Conservation (phyloP, 2,888 invertebrate species). For the Idaea biselata region DNA sequence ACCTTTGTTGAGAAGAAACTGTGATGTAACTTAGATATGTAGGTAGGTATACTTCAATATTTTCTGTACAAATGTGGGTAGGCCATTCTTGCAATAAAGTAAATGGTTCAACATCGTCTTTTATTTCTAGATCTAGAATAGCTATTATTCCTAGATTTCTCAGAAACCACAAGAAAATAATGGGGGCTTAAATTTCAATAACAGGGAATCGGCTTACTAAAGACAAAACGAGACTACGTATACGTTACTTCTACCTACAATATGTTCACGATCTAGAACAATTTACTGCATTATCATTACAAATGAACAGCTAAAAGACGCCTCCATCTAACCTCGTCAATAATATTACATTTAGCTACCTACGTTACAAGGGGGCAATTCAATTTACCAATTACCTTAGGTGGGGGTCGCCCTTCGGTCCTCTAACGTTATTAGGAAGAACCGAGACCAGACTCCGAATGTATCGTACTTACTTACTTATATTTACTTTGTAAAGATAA, state of each 20-base stretch:
- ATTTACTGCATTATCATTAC: background rate
- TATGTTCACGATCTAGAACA: background rate
- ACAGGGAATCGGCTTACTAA: no score
- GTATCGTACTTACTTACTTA: slow-evolving; percentile 23
- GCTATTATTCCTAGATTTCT: no score
- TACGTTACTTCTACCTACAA: background rate
- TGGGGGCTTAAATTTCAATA: no score
- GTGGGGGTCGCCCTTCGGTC: slow-evolving; percentile 31
- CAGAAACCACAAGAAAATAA: no score
- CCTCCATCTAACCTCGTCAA: background rate
- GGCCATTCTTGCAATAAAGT: no score
- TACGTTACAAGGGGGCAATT: slow-evolving; percentile 52
- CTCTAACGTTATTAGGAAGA: slow-evolving; percentile 54
- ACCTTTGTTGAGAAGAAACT: no score
- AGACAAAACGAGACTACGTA: no score
- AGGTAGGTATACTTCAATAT: no score
- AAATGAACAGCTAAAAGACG: background rate
- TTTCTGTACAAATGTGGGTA: no score
- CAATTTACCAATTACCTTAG: slow-evolving; percentile 64
- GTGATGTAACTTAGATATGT: no score
- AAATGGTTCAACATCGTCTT: no score
- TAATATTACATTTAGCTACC: slow-evolving; percentile 40
- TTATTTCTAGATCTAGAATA: no score
- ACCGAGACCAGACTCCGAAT: slow-evolving; percentile 47
- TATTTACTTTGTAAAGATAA: slow-evolving; percentile 26